phyloP scores from a whole-genome alignment of 2,888 invertebrate genomes.

The Lasioglossum marginatum region DNA sequence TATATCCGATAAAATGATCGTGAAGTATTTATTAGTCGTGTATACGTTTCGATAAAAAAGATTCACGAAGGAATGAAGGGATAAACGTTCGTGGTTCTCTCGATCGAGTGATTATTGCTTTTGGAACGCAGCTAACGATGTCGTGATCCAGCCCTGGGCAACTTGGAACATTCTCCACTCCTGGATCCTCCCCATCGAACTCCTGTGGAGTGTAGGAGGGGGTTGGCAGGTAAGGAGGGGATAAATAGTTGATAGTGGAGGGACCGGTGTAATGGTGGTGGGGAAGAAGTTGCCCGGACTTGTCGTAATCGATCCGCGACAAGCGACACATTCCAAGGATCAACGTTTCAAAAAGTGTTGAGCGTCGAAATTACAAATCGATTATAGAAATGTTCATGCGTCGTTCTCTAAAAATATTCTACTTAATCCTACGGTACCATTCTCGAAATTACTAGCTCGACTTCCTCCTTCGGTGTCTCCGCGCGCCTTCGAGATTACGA shows the following conservation, averaged over 20 bases:
- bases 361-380: constrained; percentile 4
- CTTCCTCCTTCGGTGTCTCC: background rate
- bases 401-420: constrained; percentile 17
- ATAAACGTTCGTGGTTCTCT: background rate
- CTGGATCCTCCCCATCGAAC: no score
- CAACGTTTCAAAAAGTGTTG: background rate
- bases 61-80: background rate
- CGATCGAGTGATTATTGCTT: background rate
- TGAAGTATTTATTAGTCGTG: background rate
- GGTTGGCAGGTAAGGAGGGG: no score
- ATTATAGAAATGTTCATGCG: constrained; percentile 2
- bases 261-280: no score
- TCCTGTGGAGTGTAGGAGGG: no score
- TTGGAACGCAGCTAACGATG: background rate
- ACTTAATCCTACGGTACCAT: constrained; percentile 13
- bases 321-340: background rate
- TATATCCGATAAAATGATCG: constrained; percentile 5
- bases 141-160: no score
- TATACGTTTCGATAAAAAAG: background rate
- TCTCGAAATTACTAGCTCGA: background rate
- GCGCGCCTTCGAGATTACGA: background rate
- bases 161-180: no score
- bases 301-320: background rate
- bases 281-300: no score
- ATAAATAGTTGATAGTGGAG: no score